These are phyloP conservation scores for Calliphora vicina DNA, from an alignment of 1,140 invertebrate genomes.

Conservation along the genomic window DNA sequence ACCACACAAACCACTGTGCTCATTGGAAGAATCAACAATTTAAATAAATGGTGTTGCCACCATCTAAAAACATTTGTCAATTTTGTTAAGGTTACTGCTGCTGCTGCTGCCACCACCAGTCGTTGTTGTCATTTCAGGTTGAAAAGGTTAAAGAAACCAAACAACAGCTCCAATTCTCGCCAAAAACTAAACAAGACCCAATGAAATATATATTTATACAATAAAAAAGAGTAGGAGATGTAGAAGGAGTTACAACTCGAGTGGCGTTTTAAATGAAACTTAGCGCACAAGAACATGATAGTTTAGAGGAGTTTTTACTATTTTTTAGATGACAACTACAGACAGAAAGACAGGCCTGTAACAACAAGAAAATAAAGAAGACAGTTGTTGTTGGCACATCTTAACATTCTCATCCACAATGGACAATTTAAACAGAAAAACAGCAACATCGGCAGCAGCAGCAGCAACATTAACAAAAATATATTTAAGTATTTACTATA, in stretches of 20 bases:
- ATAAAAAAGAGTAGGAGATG: not conserved
- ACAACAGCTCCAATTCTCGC: no score
- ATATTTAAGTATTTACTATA: not conserved
- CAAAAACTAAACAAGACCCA: not conserved
- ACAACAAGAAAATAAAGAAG: not conserved
- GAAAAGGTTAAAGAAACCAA: slow-evolving; percentile 1
- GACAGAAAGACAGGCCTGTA: slow-evolving; percentile 20
- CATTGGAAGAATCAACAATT: not conserved
- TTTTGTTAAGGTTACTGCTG: slow-evolving; percentile 1
- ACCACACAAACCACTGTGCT: no score
- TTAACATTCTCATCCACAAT: slow-evolving; percentile 5
- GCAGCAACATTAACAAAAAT: no score
- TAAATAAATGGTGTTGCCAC: slow-evolving; percentile 30
- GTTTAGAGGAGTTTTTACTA: slow-evolving; percentile 25
- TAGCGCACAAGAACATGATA: slow-evolving; percentile 4
- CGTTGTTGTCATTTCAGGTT: not conserved
- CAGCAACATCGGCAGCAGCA: not conserved
- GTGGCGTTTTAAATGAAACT: not conserved
- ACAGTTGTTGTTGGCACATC: not conserved
- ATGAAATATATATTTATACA: not conserved
- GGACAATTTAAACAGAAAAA: not conserved
- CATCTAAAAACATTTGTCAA: slow-evolving; percentile 28
- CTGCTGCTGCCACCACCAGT: not conserved
- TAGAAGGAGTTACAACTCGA: not conserved
- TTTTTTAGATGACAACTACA: slow-evolving; percentile 34